These are phyloP conservation scores for Circaetus cinerascens DNA, from an alignment of 2,113 vertebrate genomes.

Conservation along the genomic window DNA sequence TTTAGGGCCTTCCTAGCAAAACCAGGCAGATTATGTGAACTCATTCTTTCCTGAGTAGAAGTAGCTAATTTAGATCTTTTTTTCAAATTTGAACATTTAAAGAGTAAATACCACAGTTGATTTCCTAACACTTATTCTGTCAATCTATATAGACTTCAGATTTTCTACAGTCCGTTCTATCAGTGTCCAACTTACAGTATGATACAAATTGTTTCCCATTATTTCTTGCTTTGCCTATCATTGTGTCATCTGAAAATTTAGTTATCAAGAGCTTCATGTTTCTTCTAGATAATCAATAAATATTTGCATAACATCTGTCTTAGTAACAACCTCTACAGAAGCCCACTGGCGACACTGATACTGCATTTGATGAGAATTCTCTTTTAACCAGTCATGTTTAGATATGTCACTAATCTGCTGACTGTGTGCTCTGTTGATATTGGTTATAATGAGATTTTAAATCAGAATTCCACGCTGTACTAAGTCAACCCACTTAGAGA, in stretches of 20 bases:
- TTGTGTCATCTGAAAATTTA: not conserved
- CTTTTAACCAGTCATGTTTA: not conserved
- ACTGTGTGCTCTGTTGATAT: not conserved
- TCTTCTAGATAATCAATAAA: not conserved
- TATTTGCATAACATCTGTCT: not conserved
- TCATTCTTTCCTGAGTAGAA: not conserved
- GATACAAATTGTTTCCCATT: not conserved
- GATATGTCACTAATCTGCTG: not conserved
- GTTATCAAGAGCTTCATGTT: not conserved
- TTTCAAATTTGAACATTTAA: not conserved
- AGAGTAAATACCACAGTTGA: not conserved
- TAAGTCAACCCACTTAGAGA: not conserved
- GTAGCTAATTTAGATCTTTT: not conserved
- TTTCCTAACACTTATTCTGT: not conserved
- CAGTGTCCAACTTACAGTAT: not conserved
- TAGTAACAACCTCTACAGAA: not conserved
- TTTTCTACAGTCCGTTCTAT: not conserved
- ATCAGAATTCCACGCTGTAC: not conserved
- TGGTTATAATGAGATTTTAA: not conserved
- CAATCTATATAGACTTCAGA: not conserved
- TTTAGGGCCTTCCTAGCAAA: not conserved
- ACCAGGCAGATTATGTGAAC: not conserved
- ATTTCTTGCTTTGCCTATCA: not conserved
- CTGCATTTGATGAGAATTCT: not conserved
- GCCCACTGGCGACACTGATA: not conserved